Conservation (phyloP, 2,888 invertebrate species). For the Tipula helvola region DNA sequence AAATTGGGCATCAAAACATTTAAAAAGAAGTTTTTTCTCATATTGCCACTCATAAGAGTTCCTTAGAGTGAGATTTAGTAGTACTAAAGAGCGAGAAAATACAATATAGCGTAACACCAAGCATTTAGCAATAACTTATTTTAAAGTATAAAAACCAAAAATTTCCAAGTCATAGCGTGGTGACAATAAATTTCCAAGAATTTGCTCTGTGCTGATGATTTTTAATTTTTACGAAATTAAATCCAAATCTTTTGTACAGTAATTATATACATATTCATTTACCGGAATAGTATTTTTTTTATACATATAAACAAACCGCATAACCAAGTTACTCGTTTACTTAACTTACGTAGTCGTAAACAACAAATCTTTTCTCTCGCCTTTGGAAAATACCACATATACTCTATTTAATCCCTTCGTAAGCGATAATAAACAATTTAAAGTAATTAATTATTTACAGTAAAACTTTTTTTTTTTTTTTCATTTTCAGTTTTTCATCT, state of each 20-base stretch:
- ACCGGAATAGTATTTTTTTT: neutral
- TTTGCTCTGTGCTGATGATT: neutral
- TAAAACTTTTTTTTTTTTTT: neutral
- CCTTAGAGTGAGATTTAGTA: no score
- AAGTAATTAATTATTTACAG: neutral
- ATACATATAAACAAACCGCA: neutral
- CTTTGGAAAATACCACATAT: neutral
- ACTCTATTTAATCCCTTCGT: neutral
- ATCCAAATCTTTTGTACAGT: neutral
- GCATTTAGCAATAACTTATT: neutral
- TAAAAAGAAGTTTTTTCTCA: no score
- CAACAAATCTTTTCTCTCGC: neutral
- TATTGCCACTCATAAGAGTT: no score
- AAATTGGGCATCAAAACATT: no score
- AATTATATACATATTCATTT: neutral
- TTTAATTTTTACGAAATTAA: neutral
- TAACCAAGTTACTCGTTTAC: neutral
- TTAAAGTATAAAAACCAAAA: neutral
- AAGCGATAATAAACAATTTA: neutral
- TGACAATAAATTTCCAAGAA: neutral
- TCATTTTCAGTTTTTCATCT: neutral
- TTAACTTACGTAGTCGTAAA: no score
- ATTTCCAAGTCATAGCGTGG: neutral
- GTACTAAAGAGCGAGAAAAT: no score
- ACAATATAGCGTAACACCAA: no score